phyloP scores from a whole-genome alignment of 1,140 invertebrate species.

The Pseudomyrmex pallidus region DNA sequence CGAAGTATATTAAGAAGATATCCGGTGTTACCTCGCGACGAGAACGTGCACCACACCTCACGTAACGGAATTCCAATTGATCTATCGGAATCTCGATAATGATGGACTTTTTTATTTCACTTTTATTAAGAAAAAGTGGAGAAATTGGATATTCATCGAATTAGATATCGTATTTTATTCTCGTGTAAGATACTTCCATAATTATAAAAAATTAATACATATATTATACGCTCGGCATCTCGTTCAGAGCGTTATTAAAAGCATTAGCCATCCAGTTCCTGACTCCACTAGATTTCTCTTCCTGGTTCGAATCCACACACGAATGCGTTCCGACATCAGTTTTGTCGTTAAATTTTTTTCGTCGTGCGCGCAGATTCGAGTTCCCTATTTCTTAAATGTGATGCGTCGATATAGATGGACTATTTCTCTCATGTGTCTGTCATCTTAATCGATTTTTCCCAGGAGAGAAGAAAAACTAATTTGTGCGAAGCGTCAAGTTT shows the following conservation, averaged over 20 bases:
- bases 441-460: background rate
- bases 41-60: background rate
- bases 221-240: background rate
- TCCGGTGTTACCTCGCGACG: background rate
- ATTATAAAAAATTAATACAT: background rate
- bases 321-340: background rate
- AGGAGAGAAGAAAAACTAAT: background rate
- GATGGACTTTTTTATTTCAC: background rate
- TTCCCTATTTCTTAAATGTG: background rate
- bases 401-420: background rate
- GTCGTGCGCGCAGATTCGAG: too few relatives aligned
- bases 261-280: background rate
- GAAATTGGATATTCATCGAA: background rate
- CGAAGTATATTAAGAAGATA: constrained; percentile 29
- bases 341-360: too few relatives aligned
- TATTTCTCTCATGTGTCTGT: constrained; percentile 9
- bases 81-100: background rate
- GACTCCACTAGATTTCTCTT: constrained; percentile 11
- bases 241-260: background rate
- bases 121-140: background rate
- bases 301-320: background rate
- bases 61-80: background rate
- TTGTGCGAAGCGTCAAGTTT: background rate
- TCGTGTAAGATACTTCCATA: background rate
- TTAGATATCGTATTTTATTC: background rate